Conservation (phyloP, 2,888 invertebrate species). For the Phyllotreta striolata region DNA sequence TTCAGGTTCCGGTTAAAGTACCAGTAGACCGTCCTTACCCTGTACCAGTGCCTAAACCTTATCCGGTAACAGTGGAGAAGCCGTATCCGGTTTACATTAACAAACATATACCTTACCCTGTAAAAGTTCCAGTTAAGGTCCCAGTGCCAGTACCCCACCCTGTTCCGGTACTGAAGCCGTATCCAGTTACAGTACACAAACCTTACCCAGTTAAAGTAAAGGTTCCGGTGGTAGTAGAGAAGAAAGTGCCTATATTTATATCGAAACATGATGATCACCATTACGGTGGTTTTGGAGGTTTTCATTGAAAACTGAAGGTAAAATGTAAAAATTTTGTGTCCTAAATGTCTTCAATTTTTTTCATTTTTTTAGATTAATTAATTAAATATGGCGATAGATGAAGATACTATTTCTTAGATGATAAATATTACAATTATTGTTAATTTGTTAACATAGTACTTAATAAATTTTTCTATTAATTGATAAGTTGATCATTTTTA, state of each 20-base stretch:
- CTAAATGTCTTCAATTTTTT: constrained; percentile 6
- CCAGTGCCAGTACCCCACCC: constrained; percentile 67
- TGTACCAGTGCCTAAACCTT: constrained; percentile 56
- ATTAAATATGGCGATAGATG: constrained; percentile 4
- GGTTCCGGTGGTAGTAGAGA: constrained; percentile 68
- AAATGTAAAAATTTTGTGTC: background rate
- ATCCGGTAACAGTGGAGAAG: constrained; percentile 67
- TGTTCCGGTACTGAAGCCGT: constrained; percentile 56
- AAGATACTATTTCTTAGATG: constrained; percentile 16
- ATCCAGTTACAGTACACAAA: constrained; percentile 66
- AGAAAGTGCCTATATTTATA: constrained; percentile 61
- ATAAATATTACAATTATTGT: constrained; percentile 8
- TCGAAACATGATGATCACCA: constrained; percentile 49
- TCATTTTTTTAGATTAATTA: background rate
- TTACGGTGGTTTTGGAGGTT: constrained; percentile 30
- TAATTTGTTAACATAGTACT: constrained; percentile 1
- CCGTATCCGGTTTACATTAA: constrained; percentile 68
- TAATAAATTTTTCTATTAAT: too few species aligned
- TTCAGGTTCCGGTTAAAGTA: constrained; percentile 51
- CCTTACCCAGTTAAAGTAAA: constrained; percentile 67
- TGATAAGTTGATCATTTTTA: too few species aligned
- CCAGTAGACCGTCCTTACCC: constrained; percentile 58
- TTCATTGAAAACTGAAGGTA: constrained; percentile 11
- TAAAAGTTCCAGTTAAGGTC: constrained; percentile 64
- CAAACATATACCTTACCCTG: constrained; percentile 61